These are phyloP conservation scores for Archilochus colubris DNA, from an alignment of 2,113 vertebrate species.

Conservation along the genomic window DNA sequence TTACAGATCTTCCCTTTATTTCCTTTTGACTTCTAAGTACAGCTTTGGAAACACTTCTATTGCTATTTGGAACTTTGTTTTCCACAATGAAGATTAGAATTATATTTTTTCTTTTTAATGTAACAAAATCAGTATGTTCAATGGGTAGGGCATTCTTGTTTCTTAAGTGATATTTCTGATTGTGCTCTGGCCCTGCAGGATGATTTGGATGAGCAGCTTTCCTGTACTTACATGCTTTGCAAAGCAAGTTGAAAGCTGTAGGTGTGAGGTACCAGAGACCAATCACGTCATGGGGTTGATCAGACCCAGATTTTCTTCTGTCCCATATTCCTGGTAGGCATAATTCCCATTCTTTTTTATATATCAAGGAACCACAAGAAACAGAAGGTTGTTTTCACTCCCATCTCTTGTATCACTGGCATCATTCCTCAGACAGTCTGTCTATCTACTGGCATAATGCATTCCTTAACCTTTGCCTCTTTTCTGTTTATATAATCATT, in stretches of 20 bases:
- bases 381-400: background rate
- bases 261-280: background rate
- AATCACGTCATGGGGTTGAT: background rate
- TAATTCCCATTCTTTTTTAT: background rate
- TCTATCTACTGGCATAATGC: background rate
- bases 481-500: background rate
- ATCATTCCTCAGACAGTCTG: background rate
- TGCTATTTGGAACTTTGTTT: background rate
- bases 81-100: background rate
- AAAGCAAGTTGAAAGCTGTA: background rate
- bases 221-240: background rate
- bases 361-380: background rate
- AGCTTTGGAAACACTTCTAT: background rate
- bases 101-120: background rate
- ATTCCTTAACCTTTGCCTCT: background rate
- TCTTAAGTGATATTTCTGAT: background rate
- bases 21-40: background rate
- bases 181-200: background rate
- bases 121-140: background rate
- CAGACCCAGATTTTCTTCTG: background rate
- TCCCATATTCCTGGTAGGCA: background rate
- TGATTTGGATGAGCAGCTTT: background rate
- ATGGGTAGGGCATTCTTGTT: background rate
- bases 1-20: background rate
- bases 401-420: background rate